Base-by-base conservation (phyloP, 2,888 invertebrate genomes). In the Morpho deidamia region DNA sequence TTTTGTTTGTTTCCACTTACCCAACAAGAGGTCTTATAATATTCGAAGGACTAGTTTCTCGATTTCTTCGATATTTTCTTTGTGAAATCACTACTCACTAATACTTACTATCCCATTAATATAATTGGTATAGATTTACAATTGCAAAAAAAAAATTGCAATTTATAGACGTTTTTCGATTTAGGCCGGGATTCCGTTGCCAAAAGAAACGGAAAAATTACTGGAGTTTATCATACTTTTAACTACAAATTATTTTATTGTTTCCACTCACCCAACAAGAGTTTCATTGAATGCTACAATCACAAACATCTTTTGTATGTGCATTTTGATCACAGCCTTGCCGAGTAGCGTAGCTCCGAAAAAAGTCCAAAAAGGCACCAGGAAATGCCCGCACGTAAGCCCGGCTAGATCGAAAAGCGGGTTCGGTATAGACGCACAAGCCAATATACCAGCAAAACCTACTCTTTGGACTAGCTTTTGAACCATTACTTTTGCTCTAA, bases 321-420 rank as follows among this genome's bases (percentile, higher is more conserved):
- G 98, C 97, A 98, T 98, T 90, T 99, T 99, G 64, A 99, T 94
- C 52, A 99, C 92, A 34, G 99, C 99, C 83, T 99, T 99, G 46
- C 99, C 99, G 55, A 99, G 94, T 1, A 99, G 91, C 0, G 99
- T 99, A 56, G 99, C 99, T 38, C 99, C 99, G 84, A 99, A 99
- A 91, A 99, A 99, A 3, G 99, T 99, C 98, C 99, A 99, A 88
- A 99, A 99, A 10, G 99, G 99, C 66, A 99, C 98, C 57, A 99
- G 91, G 81, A 99, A 99, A 82, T 99, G 99, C 0, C 99, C 99
- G 79, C 99, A 99, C 0, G 98, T 99, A 37, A 99, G 95, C 1
- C 99, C 99, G 14, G 99, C 99, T 75, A 99, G 90, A 84, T 99
- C 99, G 83, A 99, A 99, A 58, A 99, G 85, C 0, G 99, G 99